A percentile compares a stretch with the other conserved stretches of the same genome.
These are phyloP conservation scores for Brachyhypopomus occidentalis DNA, from an alignment of 2,113 vertebrate genomes.

Conservation along the genomic window DNA sequence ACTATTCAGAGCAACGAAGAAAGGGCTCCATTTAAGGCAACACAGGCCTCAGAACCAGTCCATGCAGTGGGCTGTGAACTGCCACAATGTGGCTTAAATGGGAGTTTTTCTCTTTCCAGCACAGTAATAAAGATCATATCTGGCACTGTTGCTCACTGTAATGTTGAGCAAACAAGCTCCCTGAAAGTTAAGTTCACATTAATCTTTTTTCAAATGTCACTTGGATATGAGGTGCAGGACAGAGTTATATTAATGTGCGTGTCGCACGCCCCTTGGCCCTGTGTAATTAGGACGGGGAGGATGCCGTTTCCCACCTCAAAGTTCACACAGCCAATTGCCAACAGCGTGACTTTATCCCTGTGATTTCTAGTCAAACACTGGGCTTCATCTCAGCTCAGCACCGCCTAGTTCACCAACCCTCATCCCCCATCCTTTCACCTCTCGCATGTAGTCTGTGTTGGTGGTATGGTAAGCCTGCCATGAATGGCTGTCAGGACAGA, in stretches of 20 bases:
- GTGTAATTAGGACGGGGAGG: constrained; percentile 69
- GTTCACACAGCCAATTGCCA: constrained; percentile 71
- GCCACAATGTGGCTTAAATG: constrained; percentile 62
- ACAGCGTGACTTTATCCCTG: constrained; percentile 67
- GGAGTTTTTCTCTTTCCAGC: constrained; percentile 60
- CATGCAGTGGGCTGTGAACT: constrained; percentile 55
- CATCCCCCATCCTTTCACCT: constrained; percentile 45
- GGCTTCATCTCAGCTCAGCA: constrained; percentile 51
- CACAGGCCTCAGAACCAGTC: constrained; percentile 42
- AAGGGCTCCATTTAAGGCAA: constrained; percentile 47
- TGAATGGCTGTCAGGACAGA: constrained; percentile 40
- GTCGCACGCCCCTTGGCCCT: constrained; percentile 56
- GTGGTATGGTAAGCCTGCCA: constrained; percentile 42
- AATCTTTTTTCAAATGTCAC: constrained; percentile 78
- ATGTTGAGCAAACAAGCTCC: constrained; percentile 67
- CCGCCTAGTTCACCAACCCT: constrained; percentile 3
- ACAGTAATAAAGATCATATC: constrained; percentile 71
- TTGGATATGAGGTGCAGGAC: constrained; percentile 61
- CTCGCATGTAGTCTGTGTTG: constrained; percentile 47
- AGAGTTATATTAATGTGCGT: constrained; percentile 66
- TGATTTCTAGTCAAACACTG: constrained; percentile 61
- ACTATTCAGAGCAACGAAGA: constrained; percentile 43
- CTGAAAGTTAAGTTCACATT: constrained; percentile 71
- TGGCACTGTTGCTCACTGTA: constrained; percentile 57
- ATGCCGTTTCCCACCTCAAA: constrained; percentile 69